A percentile compares a stretch with the other conserved stretches of the same genome.
phyloP scores from a whole-genome alignment of 2,888 invertebrate genomes.

The Ommatoiulus sabulosus region DNA sequence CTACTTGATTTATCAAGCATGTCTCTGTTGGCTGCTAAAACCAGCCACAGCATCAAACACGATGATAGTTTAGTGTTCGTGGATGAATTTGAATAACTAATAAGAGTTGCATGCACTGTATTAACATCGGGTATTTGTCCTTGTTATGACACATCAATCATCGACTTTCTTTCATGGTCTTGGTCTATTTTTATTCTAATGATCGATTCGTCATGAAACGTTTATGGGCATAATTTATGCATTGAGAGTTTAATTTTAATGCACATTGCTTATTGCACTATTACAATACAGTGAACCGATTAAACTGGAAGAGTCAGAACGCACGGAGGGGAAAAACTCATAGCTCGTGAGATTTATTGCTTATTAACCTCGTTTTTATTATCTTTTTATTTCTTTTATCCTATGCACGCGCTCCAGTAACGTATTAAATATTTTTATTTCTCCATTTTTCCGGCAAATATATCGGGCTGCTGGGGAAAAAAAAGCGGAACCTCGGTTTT shows the following conservation, averaged over 20 bases:
- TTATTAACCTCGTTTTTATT: not conserved
- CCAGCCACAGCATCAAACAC: too few relatives aligned
- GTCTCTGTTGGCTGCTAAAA: too few relatives aligned
- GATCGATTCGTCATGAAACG: not conserved
- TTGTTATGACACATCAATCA: too few relatives aligned
- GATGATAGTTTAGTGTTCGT: too few relatives aligned
- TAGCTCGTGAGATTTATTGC: not conserved
- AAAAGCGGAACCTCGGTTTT: not conserved
- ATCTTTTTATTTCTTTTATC: not conserved
- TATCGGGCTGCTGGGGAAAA: not conserved
- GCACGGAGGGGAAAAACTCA: not conserved
- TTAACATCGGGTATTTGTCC: too few relatives aligned
- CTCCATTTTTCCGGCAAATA: not conserved
- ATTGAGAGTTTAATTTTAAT: not conserved
- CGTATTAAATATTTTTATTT: not conserved
- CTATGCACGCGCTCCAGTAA: not conserved
- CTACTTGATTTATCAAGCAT: too few relatives aligned
- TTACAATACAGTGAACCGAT: not conserved
- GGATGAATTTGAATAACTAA: too few relatives aligned
- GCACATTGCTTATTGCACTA: not conserved
- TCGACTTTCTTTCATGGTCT: too few relatives aligned
- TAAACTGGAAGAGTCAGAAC: not conserved
- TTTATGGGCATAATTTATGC: not conserved
- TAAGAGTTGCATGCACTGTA: too few relatives aligned
- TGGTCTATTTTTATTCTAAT: not conserved